Evolutionary conservation across 2,888 invertebrate genomes (phyloP).

Genomic region (Eristalis pertinax): DNA sequence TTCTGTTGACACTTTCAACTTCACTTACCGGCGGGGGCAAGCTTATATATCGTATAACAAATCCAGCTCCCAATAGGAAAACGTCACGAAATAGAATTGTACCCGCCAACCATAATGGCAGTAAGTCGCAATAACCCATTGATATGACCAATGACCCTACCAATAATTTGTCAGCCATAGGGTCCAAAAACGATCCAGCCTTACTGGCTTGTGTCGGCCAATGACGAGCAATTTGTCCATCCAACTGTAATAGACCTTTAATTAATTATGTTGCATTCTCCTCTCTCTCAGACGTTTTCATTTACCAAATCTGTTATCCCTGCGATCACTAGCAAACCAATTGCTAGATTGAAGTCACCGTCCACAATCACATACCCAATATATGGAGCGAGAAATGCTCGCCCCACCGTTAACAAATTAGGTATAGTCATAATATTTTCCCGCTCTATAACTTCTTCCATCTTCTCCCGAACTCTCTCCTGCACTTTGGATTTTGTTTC

Average conservation of each 20-base stretch:
- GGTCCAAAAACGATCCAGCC: slow-evolving; percentile 97
- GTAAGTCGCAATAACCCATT: slow-evolving; percentile 91
- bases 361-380: slow-evolving; percentile 94
- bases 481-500: slow-evolving; percentile 88
- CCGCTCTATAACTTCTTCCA: slow-evolving; percentile 84
- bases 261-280: slow-evolving; percentile 22
- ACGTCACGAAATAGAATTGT: slow-evolving; percentile 93
- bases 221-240: slow-evolving; percentile 97
- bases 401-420: slow-evolving; percentile 92
- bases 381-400: slow-evolving; percentile 93
- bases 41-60: slow-evolving; percentile 94
- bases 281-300: background rate
- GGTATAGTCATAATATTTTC: slow-evolving; percentile 97
- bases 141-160: slow-evolving; percentile 94
- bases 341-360: slow-evolving; percentile 89
- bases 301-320: slow-evolving; percentile 95
- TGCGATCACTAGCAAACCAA: slow-evolving; percentile 91
- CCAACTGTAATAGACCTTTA: slow-evolving; percentile 84
- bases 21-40: slow-evolving; percentile 92
- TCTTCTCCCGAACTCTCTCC: slow-evolving; percentile 88
- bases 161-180: slow-evolving; percentile 97
- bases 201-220: slow-evolving; percentile 95
- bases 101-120: slow-evolving; percentile 90
- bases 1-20: background rate
- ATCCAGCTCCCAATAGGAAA: slow-evolving; percentile 90